Evolutionary conservation across 2,888 invertebrate species (phyloP), one percentile per base, ranked within the genome.

Genomic region (Sphaerophoria rueppellii): DNA sequence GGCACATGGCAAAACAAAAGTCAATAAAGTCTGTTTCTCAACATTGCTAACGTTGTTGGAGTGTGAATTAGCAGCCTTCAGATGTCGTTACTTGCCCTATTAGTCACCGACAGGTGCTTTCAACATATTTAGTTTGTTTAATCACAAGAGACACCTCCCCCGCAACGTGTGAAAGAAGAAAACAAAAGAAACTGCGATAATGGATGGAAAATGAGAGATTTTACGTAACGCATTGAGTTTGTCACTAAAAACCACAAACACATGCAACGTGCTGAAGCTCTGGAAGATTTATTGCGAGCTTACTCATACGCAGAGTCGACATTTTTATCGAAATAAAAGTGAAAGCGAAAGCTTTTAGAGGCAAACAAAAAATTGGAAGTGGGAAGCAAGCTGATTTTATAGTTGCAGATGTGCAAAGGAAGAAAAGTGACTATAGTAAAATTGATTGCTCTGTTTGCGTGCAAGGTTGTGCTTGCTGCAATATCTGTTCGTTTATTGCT

Each of bases 311-410:
- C 70, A 71, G 34, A 54, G 74, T 75, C 74, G 60, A 52, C 72
- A 57, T 52, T 34, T 57, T 63, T 54, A 48, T 67, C 4, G 35
- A 50, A 74, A 40, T 71, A 63, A 78, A 82, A 86, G 86, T 86
- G 86, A 86, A 86, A 86, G 86, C 82, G 82, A 82, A 86, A 86
- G 86, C 86, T 86, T 54, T 73, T n/a, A n/a, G n/a, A 16, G 40
- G 6, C 55, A 50, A 9, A 7, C 43, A 16, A 60, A 48, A 69
- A 55, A 14, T 32, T 70, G 67, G 35, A 14, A 37, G 35, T 32
- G 46, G 24, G 60, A 46, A 43, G 57, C 12, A 0, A 9, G 43
- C 43, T 43, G 43, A 12, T 48, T 70, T 57, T 43, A 55, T 65
- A 57, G 72, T 52, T 60, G 58, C 67, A 61, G 73, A 67, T 77